These are phyloP conservation scores for Protonibea diacanthus DNA, from an alignment of 2,797 vertebrate species.

Conservation along the genomic window DNA sequence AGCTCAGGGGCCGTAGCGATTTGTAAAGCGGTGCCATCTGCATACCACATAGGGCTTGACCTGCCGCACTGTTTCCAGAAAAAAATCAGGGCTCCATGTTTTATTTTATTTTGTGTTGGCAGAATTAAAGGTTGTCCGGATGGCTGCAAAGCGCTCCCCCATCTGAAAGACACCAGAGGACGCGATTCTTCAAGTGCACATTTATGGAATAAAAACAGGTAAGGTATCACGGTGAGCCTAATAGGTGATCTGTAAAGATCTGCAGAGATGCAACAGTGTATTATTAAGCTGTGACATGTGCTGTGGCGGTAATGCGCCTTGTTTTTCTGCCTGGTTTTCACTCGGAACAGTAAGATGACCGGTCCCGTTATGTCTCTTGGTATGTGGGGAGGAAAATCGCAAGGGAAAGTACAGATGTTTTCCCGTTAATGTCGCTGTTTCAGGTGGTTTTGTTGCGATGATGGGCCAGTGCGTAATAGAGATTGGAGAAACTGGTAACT, in stretches of 20 bases:
- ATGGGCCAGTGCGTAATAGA: background rate
- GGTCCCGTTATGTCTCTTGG: constrained; percentile 50
- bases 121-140: background rate
- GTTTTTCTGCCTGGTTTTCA: background rate
- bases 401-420: constrained; percentile 39
- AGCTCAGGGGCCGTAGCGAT: constrained; percentile 41
- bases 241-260: constrained; percentile 8
- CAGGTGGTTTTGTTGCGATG: background rate
- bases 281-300: background rate
- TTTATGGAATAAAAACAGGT: constrained; percentile 73
- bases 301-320: fast-evolving
- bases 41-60: constrained; percentile 23
- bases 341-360: constrained; percentile 12
- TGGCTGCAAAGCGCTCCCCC: constrained; percentile 20
- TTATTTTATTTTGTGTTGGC: background rate
- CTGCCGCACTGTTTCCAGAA: background rate
- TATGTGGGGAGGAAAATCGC: constrained; percentile 8
- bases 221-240: constrained; percentile 35
- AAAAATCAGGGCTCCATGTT: constrained; percentile 7
- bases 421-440: constrained; percentile 15
- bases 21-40: constrained; percentile 37
- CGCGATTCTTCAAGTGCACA: constrained; percentile 44
- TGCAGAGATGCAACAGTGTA: constrained; percentile 12
- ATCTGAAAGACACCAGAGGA: constrained; percentile 46
- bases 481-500: constrained; percentile 5